Conservation (phyloP, 2,888 invertebrate genomes). For the Andrena trimmerana region DNA sequence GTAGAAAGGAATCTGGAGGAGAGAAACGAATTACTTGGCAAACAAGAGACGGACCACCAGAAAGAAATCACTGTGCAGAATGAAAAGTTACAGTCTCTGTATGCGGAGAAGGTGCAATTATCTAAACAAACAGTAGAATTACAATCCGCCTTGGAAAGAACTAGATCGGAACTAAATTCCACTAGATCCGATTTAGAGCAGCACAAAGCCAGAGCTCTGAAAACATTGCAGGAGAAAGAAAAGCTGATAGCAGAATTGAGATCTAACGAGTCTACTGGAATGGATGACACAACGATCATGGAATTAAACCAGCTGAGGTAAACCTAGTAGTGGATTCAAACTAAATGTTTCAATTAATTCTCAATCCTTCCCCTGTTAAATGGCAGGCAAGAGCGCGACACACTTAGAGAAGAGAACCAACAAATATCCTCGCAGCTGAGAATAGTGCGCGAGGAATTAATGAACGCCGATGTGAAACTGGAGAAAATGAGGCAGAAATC, state of each 20-base stretch:
- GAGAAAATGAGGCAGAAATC: conserved; percentile 85
- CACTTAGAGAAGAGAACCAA: conserved; percentile 87
- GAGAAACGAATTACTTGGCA: conserved; percentile 70
- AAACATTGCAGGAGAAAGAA: conserved; percentile 92
- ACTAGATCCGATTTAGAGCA: conserved; percentile 89
- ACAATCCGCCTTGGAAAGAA: conserved; percentile 81
- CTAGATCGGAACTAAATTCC: conserved; percentile 77
- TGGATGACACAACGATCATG: conserved; percentile 84
- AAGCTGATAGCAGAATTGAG: conserved; percentile 89
- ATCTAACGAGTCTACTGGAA: conserved; percentile 72
- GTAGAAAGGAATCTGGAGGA: conserved; percentile 59
- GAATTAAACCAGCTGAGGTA: conserved; percentile 88
- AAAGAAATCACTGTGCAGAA: conserved; percentile 81
- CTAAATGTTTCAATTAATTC: conserved; percentile 9
- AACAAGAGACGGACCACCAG: conserved; percentile 85
- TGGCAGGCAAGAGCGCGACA: conserved; percentile 85
- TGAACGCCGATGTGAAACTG: conserved; percentile 78
- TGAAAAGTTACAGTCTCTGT: conserved; percentile 86
- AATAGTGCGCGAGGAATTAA: conserved; percentile 85
- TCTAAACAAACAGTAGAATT: conserved; percentile 84
- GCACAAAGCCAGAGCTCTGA: conserved; percentile 92
- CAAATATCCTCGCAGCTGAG: conserved; percentile 84
- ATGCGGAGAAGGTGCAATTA: conserved; percentile 85
- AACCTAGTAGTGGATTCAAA: conserved; percentile 32
- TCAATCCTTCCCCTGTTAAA: conserved; percentile 58